Evolutionary conservation across 2,113 vertebrate genomes (phyloP).

Genomic region (Upupa epops): DNA sequence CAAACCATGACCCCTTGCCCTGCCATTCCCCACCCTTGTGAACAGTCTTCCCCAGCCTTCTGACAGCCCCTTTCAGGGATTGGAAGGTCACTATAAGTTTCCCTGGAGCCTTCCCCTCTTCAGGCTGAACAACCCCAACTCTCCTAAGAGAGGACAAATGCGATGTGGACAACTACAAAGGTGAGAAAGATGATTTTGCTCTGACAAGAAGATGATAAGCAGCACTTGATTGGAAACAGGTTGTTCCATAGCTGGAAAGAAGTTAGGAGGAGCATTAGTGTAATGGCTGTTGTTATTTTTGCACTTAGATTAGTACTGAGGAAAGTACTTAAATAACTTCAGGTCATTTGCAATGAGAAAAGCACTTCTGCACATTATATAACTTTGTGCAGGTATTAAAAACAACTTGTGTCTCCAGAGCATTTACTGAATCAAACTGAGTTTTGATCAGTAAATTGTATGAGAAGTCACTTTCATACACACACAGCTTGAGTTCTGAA

Average conservation of each 20-base stretch:
- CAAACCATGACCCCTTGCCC: no score
- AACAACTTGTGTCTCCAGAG: background rate
- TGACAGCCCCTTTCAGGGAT: no score
- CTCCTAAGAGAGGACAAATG: background rate
- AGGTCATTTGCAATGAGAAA: background rate
- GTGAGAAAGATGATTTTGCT: background rate
- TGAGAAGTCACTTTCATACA: background rate
- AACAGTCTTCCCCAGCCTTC: no score
- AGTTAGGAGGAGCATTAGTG: background rate
- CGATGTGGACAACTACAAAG: background rate
- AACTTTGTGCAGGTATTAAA: conserved; percentile 15
- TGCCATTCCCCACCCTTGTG: no score
- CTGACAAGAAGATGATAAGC: conserved; percentile 1
- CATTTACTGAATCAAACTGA: conserved; percentile 1
- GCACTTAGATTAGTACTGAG: background rate
- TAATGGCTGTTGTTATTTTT: background rate
- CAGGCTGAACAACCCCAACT: no score
- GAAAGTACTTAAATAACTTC: conserved; percentile 24
- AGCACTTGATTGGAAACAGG: background rate
- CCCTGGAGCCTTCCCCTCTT: no score
- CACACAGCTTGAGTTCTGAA: background rate
- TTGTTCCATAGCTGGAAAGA: background rate
- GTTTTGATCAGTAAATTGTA: conserved; percentile 13
- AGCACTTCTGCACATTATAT: background rate
- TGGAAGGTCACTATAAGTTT: no score